A percentile compares a stretch with the other conserved stretches of the same genome.
Evolutionary conservation across 1,140 invertebrate species (phyloP).

Genomic region (Centruroides sculpturatus): DNA sequence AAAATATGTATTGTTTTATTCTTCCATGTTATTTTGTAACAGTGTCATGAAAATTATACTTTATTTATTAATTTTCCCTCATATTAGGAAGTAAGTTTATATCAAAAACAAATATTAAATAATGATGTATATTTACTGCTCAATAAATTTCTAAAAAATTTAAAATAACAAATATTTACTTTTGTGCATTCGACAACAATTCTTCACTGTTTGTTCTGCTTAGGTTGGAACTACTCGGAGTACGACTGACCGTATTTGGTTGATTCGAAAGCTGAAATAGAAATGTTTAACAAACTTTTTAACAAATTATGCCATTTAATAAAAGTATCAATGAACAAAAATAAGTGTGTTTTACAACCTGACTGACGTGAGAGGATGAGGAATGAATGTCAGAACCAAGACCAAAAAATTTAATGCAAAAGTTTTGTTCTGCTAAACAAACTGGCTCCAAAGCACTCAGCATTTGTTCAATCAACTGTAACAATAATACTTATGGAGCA

Average conservation of each 20-base stretch:
- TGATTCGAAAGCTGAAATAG: background rate
- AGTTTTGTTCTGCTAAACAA: constrained; percentile 87
- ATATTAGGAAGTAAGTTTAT: too few species aligned
- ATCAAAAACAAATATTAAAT: too few species aligned
- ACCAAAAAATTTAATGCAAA: constrained; percentile 87
- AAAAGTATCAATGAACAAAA: too few species aligned
- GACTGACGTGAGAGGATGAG: constrained; percentile 9
- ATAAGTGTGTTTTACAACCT: background rate
- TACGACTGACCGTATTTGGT: background rate
- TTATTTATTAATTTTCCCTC: too few species aligned
- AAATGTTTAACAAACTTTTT: background rate
- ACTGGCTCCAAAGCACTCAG: constrained; percentile 78
- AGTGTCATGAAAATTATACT: too few species aligned
- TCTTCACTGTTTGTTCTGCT: constrained; percentile 12
- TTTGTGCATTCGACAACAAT: constrained; percentile 2
- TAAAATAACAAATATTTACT: background rate
- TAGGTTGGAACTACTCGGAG: constrained; percentile 1
- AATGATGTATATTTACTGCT: too few species aligned
- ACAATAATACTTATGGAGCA: constrained; percentile 12
- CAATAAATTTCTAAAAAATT: too few species aligned
- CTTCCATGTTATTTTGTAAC: too few species aligned
- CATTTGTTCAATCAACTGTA: constrained; percentile 48
- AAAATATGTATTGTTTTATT: too few species aligned
- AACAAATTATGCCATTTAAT: too few species aligned
- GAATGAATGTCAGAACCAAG: constrained; percentile 41